Evolutionary conservation across 1,140 invertebrate genomes (phyloP).

Genomic region (Atta texana): DNA sequence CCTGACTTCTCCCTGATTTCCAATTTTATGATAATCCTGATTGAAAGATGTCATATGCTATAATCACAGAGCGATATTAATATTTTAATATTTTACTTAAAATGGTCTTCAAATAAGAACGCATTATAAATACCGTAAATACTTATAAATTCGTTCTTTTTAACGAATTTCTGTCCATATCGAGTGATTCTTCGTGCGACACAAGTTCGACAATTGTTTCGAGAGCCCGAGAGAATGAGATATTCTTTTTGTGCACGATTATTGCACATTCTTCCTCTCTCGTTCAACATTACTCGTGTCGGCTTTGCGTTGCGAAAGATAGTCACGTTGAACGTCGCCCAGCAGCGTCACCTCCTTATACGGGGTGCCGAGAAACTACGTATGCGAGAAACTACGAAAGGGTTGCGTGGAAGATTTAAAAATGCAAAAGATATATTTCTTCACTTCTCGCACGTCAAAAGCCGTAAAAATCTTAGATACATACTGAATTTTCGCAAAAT

Average conservation of each 20-base stretch:
- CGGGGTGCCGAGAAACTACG: slow-evolving; percentile 12
- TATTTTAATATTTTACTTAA: too few species aligned
- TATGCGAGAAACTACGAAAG: neutral
- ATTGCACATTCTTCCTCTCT: slow-evolving; percentile 7
- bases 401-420: neutral
- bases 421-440: neutral
- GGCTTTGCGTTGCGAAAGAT: slow-evolving; percentile 27
- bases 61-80: too few species aligned
- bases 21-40: too few species aligned
- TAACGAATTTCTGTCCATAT: neutral
- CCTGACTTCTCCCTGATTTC: too few species aligned
- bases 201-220: neutral
- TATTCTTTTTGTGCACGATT: slow-evolving; percentile 12
- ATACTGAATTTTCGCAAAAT: neutral
- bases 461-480: neutral
- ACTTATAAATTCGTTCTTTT: neutral
- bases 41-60: too few species aligned
- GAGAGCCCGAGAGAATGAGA: neutral
- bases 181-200: too few species aligned
- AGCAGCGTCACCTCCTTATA: slow-evolving; percentile 34
- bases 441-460: neutral
- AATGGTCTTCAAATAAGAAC: too few species aligned
- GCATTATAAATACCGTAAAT: too few species aligned
- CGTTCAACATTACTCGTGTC: slow-evolving; percentile 3
- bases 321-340: slow-evolving; percentile 23